Evolutionary conservation across 1,140 invertebrate species (phyloP), one percentile per base, ranked within the genome.

Genomic region (Drosophila mojavensis): DNA sequence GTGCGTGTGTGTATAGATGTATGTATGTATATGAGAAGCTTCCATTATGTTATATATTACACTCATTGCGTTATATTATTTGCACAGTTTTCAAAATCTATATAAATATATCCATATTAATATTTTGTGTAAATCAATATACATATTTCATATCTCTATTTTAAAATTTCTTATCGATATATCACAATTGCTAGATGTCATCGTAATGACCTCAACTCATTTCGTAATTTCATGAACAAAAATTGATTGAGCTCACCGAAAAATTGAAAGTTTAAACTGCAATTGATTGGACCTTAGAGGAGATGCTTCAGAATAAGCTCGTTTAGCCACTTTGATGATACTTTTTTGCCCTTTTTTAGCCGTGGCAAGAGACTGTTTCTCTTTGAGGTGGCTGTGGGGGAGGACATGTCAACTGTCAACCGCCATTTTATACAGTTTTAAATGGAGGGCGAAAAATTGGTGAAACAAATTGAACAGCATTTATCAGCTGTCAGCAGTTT

Each of bases 401-500:
- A 39, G 10, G n/a, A 45, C 66, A 58, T 51, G 64, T 83, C 81
- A 83, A 80, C 73, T 80, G 81, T 84, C 81, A 84, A 80, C 67
- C 67, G 65, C 68, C 68, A 78, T 80, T 84, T 84, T 77, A 84
- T 77, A 71, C 48, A 63, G 73, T 79, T 80, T 84, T 72, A 77
- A 84, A 80, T 77, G 67, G 51, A 30, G 60, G 36, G n/a, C 45
- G 56, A 58, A 63, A 61, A 76, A 75, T 54, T 61, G 51, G 9
- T 30, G 56, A 48, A 68, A 70, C 74, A 75, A 71, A 69, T 76
- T 50, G 63, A 62, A 73, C 78, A 65, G 68, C 81, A 84, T 85
- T 85, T 85, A 71, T 85, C 66, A 85, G 68, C 81, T 81, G 81
- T 81, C 78, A 84, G 83, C 81, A 80, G 81, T 78, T 84, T 84